Conservation (phyloP, 2,797 vertebrate genomes). For the Synanceia verrucosa region DNA sequence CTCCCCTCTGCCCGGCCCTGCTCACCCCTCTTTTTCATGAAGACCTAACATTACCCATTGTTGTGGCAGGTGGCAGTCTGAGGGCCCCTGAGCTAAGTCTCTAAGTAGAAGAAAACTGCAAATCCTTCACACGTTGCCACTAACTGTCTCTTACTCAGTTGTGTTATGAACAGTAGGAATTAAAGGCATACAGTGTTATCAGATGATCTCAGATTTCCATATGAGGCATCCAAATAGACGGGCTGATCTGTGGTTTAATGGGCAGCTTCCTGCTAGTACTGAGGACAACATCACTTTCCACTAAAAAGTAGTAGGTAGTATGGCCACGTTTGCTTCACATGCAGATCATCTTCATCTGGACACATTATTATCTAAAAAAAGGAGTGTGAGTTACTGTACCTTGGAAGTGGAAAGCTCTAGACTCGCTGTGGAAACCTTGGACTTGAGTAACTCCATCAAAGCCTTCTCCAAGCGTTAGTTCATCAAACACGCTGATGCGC, state of each 20-base stretch:
- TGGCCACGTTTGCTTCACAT: neutral
- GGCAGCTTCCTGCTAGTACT: neutral
- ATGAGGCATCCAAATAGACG: neutral
- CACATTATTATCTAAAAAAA: constrained; percentile 9
- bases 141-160: constrained; percentile 4
- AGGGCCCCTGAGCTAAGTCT: constrained; percentile 15
- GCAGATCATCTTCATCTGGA: neutral
- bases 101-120: constrained; percentile 25
- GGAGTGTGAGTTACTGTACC: constrained; percentile 80
- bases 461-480: constrained; percentile 88
- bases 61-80: constrained; percentile 67
- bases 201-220: constrained; percentile 24
- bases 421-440: constrained; percentile 94
- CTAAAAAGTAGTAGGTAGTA: neutral
- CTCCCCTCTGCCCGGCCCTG: neutral
- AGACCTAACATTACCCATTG: constrained; percentile 58
- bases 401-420: constrained; percentile 96
- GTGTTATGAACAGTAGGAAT: neutral
- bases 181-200: neutral
- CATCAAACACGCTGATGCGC: constrained; percentile 91
- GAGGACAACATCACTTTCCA: neutral
- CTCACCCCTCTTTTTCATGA: constrained; percentile 39
- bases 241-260: neutral
- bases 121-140: constrained; percentile 22
- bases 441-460: constrained; percentile 93